Evolutionary conservation across 2,113 vertebrate genomes (phyloP).

Genomic region (Planiliza haematocheilus): DNA sequence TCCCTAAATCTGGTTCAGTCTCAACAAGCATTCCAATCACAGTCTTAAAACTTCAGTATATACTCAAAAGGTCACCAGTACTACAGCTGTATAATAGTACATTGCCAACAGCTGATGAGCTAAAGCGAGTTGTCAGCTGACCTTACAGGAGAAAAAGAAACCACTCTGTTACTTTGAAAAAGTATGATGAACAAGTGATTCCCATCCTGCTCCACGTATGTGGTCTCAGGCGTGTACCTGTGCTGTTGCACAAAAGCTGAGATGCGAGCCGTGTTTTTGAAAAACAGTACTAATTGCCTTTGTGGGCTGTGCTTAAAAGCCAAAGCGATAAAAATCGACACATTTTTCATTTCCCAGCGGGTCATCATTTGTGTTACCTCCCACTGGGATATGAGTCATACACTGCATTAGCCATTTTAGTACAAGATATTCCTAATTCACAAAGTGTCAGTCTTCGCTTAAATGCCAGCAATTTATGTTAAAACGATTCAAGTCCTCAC

Average conservation of each 20-base stretch:
- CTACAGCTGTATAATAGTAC: neutral
- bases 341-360: slow-evolving; percentile 32
- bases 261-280: neutral
- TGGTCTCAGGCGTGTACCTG: fast-evolving
- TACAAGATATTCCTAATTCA: neutral
- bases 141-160: neutral
- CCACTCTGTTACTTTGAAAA: neutral
- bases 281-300: neutral
- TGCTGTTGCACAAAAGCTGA: neutral
- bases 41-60: neutral
- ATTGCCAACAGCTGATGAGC: neutral
- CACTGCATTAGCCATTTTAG: slow-evolving; percentile 16
- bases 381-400: slow-evolving; percentile 35
- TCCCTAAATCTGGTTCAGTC: no score
- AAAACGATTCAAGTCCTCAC: neutral
- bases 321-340: slow-evolving; percentile 1
- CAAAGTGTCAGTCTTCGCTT: neutral
- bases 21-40: no score
- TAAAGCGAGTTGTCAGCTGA: neutral
- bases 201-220: neutral
- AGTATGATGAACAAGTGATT: no score
- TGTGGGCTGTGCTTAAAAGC: neutral
- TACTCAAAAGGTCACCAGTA: no score
- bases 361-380: slow-evolving; percentile 5
- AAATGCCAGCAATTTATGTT: neutral